phyloP scores from a whole-genome alignment of 1,140 invertebrate species.

The Bombus polaris region DNA sequence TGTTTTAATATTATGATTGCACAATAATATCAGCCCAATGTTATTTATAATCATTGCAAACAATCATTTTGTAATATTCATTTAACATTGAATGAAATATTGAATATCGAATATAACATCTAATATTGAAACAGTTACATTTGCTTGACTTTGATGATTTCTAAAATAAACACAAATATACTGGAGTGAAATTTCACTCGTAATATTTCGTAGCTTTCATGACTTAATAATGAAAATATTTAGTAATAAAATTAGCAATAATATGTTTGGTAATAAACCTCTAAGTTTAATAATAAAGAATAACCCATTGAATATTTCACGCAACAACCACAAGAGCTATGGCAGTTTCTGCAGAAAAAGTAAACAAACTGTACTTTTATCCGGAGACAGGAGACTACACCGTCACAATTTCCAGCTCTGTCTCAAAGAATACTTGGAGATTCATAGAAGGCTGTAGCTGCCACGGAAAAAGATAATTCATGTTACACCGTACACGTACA shows the following conservation, averaged over 20 bases:
- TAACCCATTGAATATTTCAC: background rate
- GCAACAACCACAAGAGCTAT: background rate
- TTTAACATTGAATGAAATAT: background rate
- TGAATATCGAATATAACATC: too few species aligned
- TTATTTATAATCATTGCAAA: background rate
- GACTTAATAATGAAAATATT: background rate
- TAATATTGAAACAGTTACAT: too few species aligned
- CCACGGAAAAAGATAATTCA: constrained; percentile 3
- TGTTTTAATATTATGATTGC: too few species aligned
- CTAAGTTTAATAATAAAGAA: background rate
- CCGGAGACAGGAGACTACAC: background rate
- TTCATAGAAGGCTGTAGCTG: background rate
- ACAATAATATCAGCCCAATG: background rate
- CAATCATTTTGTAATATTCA: background rate
- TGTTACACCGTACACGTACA: background rate
- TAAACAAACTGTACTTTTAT: background rate
- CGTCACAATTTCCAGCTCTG: background rate
- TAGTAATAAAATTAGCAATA: background rate
- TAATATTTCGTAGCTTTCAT: background rate
- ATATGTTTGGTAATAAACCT: background rate
- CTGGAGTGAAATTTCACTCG: background rate
- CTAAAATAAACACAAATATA: background rate
- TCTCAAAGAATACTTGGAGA: background rate
- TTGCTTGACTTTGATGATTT: background rate
- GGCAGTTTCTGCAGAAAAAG: too few species aligned